These are phyloP conservation scores for Thereva unica DNA, from an alignment of 2,888 invertebrate species.

Conservation along the genomic window DNA sequence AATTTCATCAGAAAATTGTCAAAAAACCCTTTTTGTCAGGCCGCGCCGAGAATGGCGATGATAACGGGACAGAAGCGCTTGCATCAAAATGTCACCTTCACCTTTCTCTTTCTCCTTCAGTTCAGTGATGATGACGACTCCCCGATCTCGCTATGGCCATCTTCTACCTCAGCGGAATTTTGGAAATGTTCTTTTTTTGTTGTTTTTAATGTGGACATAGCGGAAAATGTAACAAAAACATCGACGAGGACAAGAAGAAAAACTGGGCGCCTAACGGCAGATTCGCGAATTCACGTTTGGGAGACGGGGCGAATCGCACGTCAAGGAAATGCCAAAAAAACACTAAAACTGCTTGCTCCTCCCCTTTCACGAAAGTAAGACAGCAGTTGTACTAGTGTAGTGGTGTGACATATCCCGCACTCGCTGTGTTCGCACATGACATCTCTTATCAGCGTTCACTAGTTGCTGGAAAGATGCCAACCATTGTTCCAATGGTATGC, in stretches of 20 bases:
- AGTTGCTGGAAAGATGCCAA: conserved; percentile 21
- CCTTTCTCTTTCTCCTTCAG: too few species aligned
- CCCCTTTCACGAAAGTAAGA: conserved; percentile 6
- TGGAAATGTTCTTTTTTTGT: too few species aligned
- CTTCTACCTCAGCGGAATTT: too few species aligned
- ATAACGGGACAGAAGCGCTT: too few species aligned
- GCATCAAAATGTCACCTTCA: too few species aligned
- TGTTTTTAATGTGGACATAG: too few species aligned
- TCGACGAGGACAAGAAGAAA: background rate
- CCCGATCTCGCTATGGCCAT: too few species aligned
- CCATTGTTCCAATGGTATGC: too few species aligned
- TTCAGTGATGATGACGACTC: too few species aligned
- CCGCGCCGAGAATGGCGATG: background rate
- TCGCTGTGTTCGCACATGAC: conserved; percentile 15
- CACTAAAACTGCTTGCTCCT: conserved; percentile 25
- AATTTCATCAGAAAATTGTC: conserved; percentile 38
- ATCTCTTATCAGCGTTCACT: conserved; percentile 10
- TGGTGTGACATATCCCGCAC: conserved; percentile 4
- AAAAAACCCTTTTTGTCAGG: conserved; percentile 23
- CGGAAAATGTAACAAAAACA: conserved; percentile 7
- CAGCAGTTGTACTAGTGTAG: conserved; percentile 10
- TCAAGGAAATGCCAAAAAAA: conserved; percentile 23
- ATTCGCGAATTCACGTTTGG: conserved; percentile 10
- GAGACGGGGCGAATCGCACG: conserved; percentile 20
- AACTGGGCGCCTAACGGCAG: background rate